Evolutionary conservation across 92 coral and sea anemone species (phyloP), one percentile per base, ranked within the genome.

Genomic region (Heteractis magnifica): DNA sequence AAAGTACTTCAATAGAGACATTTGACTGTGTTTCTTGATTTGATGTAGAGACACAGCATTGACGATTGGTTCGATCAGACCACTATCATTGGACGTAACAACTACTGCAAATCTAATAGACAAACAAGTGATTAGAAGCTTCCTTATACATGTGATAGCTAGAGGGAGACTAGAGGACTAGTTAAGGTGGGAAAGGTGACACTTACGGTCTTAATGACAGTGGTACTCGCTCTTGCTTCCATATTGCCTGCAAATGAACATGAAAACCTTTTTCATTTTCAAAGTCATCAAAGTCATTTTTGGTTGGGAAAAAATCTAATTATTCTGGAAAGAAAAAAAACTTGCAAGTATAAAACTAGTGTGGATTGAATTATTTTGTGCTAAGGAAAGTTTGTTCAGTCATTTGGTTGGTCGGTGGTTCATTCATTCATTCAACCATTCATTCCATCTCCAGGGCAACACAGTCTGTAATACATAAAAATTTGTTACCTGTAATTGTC

Each of bases 31-130:
- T 72, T 96, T 96, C 88, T 96, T 96, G 80, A 96, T 94, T 79
- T 96, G 99, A 86, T 96, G 99, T 23, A 96, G 86, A 5, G 99
- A 96, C 8, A 96, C 97, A 21, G 99, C 99, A 68, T 96, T 90
- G 56, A 96, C 98, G 14, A 96, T 89, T 4, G 99, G 99, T 81
- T 96, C 99, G 79, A 96, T 92, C 51, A 96, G 89, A 9, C 99
- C 99, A 83, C 99, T 96, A 72, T 92, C 99, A 73, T 91, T 91
- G 10, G 99, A 96, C 18, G 99, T 96, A 77, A 96, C 99, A 8
- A 96, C 98, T 59, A 96, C 99, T 52, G 95, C 99, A 55, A 79
- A 96, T 77, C 98, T 93, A 53, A 15, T 10, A 68, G 23, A 68
- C 49, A 68, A 23, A 68, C 3, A 21, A 6, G 23, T 21, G 1